A percentile compares a stretch with the other conserved stretches of the same genome.
Evolutionary conservation across 2,888 invertebrate genomes (phyloP).

Genomic region (Megaustenia siamemsis): DNA sequence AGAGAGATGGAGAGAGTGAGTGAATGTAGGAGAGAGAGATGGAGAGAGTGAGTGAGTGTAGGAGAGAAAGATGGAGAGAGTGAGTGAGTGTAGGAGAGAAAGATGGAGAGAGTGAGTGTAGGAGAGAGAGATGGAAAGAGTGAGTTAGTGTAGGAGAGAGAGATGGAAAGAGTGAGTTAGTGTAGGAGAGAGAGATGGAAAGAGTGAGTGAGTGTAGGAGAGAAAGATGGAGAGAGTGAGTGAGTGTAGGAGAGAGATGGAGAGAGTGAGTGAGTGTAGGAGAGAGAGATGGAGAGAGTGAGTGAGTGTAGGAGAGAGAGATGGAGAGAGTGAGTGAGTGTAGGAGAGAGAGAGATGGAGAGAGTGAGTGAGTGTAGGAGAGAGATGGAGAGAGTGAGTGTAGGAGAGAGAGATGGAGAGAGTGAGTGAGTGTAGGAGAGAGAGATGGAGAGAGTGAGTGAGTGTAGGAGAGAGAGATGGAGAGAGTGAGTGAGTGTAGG

Average conservation of each 20-base stretch:
- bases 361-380: neutral
- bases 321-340: neutral
- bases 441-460: neutral
- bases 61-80: neutral
- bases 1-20: neutral
- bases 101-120: conserved; percentile 2
- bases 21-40: conserved; percentile 17
- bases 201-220: neutral
- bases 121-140: neutral
- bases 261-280: neutral
- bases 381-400: neutral
- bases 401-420: neutral
- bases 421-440: conserved; percentile 11
- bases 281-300: neutral
- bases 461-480: neutral
- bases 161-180: neutral
- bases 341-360: conserved; percentile 3
- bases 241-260: too few species aligned
- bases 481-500: neutral
- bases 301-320: neutral
- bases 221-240: neutral
- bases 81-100: neutral
- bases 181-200: conserved; percentile 21
- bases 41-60: neutral
- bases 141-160: neutral